phyloP scores from a whole-genome alignment of 2,888 invertebrate species.

The Griposia aprilina region DNA sequence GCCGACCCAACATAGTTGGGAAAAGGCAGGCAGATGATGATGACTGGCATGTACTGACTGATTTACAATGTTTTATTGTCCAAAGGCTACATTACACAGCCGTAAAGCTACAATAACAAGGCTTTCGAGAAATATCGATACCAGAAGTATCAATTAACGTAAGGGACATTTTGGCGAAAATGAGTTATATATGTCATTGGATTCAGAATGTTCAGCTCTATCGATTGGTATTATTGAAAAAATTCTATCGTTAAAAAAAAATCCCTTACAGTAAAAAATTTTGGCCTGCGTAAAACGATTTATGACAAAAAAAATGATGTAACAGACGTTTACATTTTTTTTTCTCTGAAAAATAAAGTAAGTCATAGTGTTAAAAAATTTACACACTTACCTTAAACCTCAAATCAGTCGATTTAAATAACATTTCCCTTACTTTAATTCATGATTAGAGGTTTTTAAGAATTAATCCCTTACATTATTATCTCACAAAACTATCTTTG shows the following conservation, averaged over 20 bases:
- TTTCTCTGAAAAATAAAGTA: constrained; percentile 8
- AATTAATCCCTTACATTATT: constrained; percentile 13
- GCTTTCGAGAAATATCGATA: constrained; percentile 32
- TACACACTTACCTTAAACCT: constrained; percentile 9
- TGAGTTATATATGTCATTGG: too few relatives aligned
- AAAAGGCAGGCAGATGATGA: too few relatives aligned
- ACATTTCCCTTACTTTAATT: constrained; percentile 7
- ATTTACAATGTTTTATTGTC: constrained; percentile 29
- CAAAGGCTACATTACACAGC: constrained; percentile 14
- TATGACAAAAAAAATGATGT: constrained; percentile 5
- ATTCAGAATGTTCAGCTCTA: not conserved
- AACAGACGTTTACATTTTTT: constrained; percentile 13
- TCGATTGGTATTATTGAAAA: constrained; percentile 5
- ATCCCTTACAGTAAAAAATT: not conserved
- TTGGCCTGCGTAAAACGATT: constrained; percentile 25
- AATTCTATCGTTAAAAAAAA: not conserved
- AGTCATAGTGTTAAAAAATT: constrained; percentile 9
- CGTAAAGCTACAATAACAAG: constrained; percentile 38
- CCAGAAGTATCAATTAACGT: not conserved
- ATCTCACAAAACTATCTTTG: constrained; percentile 13
- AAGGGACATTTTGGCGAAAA: too few relatives aligned
- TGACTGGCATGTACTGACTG: constrained; percentile 9
- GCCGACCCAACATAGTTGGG: too few relatives aligned
- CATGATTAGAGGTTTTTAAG: not conserved
- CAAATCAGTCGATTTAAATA: constrained; percentile 1